Evolutionary conservation across 2,797 vertebrate genomes (phyloP).

Genomic region (Pampus argenteus): DNA sequence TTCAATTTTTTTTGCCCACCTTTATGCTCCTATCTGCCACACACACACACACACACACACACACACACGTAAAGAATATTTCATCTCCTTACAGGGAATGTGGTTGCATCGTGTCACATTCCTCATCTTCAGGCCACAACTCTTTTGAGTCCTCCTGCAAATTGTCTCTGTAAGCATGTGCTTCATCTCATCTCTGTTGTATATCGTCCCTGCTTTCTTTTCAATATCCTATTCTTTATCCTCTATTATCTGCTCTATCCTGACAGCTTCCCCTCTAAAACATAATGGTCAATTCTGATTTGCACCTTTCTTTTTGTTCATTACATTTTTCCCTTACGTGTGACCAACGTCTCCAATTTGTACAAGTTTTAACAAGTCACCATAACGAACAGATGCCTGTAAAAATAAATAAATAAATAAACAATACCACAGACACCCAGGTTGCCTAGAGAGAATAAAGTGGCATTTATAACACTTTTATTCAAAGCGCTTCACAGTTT

Average conservation of each 20-base stretch:
- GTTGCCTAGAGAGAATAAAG: not conserved
- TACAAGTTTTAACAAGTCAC: not conserved
- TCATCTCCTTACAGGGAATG: slow-evolving; percentile 73
- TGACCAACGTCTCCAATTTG: not conserved
- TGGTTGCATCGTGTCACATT: slow-evolving; percentile 78
- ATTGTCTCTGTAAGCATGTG: slow-evolving; percentile 58
- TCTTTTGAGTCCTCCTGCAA: slow-evolving; percentile 77
- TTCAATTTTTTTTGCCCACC: not conserved
- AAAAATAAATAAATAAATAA: not conserved
- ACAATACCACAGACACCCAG: too few relatives aligned
- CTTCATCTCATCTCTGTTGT: slow-evolving; percentile 26
- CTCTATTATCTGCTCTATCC: not conserved
- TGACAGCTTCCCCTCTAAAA: not conserved
- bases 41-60: slow-evolving; percentile 24
- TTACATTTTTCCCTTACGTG: not conserved
- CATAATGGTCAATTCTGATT: not conserved
- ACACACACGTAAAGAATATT: slow-evolving; percentile 25
- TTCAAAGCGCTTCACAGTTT: not conserved
- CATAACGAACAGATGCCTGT: not conserved
- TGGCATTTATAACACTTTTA: too few relatives aligned
- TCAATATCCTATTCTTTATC: slow-evolving; percentile 1
- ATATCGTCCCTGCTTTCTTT: slow-evolving; percentile 7
- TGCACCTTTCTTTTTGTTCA: not conserved
- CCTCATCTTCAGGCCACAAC: slow-evolving; percentile 58
- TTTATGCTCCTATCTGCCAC: not conserved